Percentiles rank a stretch among this genome's conserved stretches.
phyloP scores from a whole-genome alignment of 2,797 vertebrate species.

The Micrastur ruficollis region DNA sequence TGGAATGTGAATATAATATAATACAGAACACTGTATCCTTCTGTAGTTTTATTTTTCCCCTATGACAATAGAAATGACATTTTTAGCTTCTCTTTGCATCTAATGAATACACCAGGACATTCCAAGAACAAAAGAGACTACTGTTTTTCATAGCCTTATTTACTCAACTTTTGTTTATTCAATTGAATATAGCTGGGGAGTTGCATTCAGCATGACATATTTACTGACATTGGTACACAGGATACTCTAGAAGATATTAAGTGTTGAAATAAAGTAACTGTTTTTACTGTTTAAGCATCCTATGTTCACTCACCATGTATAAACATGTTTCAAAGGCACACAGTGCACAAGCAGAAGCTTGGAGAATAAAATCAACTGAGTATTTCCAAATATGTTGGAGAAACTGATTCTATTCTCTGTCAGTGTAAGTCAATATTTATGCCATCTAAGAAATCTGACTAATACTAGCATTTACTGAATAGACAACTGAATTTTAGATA shows the following conservation, averaged over 20 bases:
- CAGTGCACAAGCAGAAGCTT: not conserved
- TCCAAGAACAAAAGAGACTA: not conserved
- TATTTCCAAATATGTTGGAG: not conserved
- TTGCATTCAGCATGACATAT: not conserved
- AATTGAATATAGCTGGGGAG: not conserved
- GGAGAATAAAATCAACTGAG: constrained; percentile 20
- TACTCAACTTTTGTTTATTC: constrained; percentile 15
- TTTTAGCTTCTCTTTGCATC: not conserved
- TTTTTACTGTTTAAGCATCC: not conserved
- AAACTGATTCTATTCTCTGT: constrained; percentile 48
- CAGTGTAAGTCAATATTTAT: constrained; percentile 72
- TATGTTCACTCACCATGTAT: not conserved
- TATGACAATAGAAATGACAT: not conserved
- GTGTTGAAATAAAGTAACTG: constrained; percentile 12
- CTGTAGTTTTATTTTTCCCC: not conserved
- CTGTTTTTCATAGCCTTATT: constrained; percentile 5
- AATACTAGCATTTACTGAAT: constrained; percentile 67
- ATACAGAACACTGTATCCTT: not conserved
- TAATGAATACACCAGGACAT: constrained; percentile 7
- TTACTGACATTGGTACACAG: not conserved
- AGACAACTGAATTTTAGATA: constrained; percentile 64
- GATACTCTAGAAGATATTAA: not conserved
- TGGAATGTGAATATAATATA: not conserved
- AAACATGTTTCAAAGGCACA: constrained; percentile 13
- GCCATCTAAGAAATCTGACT: constrained; percentile 60